Evolutionary conservation across 2,113 vertebrate genomes (phyloP).

Genomic region (Pheucticus melanocephalus): DNA sequence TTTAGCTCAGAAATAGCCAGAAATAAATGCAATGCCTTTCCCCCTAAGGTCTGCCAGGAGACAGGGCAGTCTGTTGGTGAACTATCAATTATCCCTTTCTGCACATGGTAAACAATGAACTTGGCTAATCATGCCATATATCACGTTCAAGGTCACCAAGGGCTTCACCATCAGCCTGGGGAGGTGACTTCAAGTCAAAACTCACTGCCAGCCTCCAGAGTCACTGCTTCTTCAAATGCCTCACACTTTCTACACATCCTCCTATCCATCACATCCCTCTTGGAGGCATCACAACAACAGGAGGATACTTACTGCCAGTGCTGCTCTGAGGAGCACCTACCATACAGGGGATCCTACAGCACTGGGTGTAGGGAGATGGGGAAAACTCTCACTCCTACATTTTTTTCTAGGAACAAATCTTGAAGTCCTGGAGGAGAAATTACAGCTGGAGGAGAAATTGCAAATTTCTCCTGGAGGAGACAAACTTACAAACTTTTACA

Average conservation of each 20-base stretch:
- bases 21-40: background rate
- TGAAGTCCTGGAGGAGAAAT: background rate
- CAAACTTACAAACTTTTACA: background rate
- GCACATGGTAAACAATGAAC: background rate
- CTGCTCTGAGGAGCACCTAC: background rate
- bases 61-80: background rate
- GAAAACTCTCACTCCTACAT: background rate
- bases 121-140: background rate
- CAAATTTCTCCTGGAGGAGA: background rate
- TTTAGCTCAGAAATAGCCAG: background rate
- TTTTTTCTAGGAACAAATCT: background rate
- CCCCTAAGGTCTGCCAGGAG: background rate
- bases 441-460: background rate
- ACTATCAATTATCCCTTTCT: background rate
- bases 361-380: background rate
- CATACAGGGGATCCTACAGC: background rate
- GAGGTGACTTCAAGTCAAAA: background rate
- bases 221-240: background rate
- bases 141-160: background rate
- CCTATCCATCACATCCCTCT: background rate
- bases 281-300: background rate
- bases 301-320: background rate
- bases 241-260: background rate
- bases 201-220: background rate
- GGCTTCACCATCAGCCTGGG: background rate